Evolutionary conservation across 1,140 invertebrate genomes (phyloP).

Genomic region (Meteorus sp.): DNA sequence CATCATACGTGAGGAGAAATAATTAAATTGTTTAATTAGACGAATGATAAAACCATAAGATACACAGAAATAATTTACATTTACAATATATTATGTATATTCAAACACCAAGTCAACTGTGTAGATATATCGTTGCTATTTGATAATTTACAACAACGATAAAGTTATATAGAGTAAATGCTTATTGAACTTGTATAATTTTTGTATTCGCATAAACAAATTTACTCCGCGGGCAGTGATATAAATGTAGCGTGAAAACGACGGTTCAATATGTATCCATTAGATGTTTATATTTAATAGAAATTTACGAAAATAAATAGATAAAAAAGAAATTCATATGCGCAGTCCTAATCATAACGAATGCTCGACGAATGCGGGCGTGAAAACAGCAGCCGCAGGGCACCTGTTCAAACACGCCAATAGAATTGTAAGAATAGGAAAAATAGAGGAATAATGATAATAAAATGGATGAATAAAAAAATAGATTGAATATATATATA

Average conservation of each 20-base stretch:
- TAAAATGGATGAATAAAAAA: neutral
- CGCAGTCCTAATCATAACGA: neutral
- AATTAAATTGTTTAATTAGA: constrained; percentile 14
- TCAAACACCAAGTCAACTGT: neutral
- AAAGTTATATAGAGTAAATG: no score
- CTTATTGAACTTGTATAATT: no score
- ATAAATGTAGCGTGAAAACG: constrained; percentile 1
- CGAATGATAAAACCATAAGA: constrained; percentile 1
- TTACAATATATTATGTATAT: constrained; percentile 4
- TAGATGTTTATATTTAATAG: constrained; percentile 10
- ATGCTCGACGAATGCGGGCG: constrained; percentile 2
- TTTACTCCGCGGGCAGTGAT: neutral
- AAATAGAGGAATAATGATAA: no score
- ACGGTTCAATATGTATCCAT: constrained; percentile 9
- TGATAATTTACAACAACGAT: no score
- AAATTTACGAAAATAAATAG: no score
- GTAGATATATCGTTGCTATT: neutral
- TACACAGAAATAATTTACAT: neutral
- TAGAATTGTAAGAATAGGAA: no score
- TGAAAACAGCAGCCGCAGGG: constrained; percentile 11
- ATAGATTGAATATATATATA: neutral
- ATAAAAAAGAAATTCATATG: no score
- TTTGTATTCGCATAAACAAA: no score
- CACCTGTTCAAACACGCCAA: neutral
- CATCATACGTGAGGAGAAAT: neutral